Percentiles rank a stretch among this genome's conserved stretches.
Evolutionary conservation across 2,113 vertebrate genomes (phyloP).

Genomic region (Heliornis fulica): DNA sequence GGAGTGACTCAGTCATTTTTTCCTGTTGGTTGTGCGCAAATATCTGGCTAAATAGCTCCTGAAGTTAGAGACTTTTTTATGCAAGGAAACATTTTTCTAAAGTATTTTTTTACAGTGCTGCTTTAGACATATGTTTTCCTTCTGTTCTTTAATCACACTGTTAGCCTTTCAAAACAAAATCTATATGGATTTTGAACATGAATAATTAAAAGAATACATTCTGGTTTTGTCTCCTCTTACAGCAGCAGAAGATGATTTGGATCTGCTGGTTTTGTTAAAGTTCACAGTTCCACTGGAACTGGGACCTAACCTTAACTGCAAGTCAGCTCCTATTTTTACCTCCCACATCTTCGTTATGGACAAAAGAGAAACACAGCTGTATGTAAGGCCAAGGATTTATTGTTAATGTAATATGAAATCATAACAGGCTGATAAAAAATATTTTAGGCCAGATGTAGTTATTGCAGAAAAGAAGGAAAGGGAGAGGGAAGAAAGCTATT

Average conservation of each 20-base stretch:
- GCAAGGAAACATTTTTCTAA: not conserved
- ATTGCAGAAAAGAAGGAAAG: not conserved
- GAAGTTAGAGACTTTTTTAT: not conserved
- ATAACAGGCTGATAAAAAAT: not conserved
- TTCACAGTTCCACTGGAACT: not conserved
- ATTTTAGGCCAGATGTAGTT: not conserved
- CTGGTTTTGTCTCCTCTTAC: not conserved
- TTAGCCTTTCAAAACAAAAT: slow-evolving; percentile 59
- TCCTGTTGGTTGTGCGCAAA: slow-evolving; percentile 27
- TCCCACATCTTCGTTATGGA: not conserved
- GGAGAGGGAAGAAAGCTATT: not conserved
- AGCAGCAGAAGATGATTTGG: not conserved
- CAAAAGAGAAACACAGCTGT: not conserved
- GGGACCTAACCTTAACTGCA: not conserved
- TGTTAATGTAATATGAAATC: not conserved
- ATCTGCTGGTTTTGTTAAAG: not conserved
- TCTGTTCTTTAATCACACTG: slow-evolving; percentile 61
- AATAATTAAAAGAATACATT: slow-evolving; percentile 16
- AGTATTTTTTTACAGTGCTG: slow-evolving; percentile 40
- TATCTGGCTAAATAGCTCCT: slow-evolving; percentile 35
- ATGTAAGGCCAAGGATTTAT: not conserved
- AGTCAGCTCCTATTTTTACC: not conserved
- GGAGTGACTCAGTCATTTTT: slow-evolving; percentile 65
- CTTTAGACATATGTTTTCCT: slow-evolving; percentile 58
- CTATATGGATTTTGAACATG: slow-evolving; percentile 39